Evolutionary conservation across 2,113 vertebrate species (phyloP), one percentile per base, ranked within the genome.

Genomic region (Pontoporia blainvillei): DNA sequence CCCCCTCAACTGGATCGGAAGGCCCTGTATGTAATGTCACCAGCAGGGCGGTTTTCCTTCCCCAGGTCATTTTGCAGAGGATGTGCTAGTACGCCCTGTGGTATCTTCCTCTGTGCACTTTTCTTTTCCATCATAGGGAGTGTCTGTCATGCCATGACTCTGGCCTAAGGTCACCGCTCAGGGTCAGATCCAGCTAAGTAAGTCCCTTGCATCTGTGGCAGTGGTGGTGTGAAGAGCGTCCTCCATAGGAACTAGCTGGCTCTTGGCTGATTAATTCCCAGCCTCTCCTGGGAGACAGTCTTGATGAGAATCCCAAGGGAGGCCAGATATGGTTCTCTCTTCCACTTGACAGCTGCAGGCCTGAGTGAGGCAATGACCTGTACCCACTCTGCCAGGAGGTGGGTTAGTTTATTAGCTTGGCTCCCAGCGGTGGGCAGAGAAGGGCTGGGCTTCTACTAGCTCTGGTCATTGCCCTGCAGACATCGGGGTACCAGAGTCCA

Each of bases 251-350:
- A 20, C 27, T 61, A 3, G 36, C 59, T 67, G 34, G 49, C 67
- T 92, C 75, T 87, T 94, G 69, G n/a, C 71, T 95, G 61, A 69
- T 96, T 73, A 86, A 62, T 92, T 86, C 93, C 73, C 46, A 95
- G 36, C 75, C 31, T 92, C 5, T 79, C 49, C 31, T 81, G 12
- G 79, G 94, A 92, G 61, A 27, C 75, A 72, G 31, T 54, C 62
- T 91, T 71, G 29, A 79, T 93, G 62, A 92, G 46, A 90, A 46
- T 64, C 46, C 71, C 57, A 41, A 46, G 67, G 64, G 41, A 94
- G n/a, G 39, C 10, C 12, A 69, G 49, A 39, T 95, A 87, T 91
- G 64, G 73, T 39, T 94, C 52, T 96, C 61, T 92, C 14, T 76
- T 90, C 83, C 7, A 31, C 34, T 92, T 67, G 64, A 46, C 39